Evolutionary conservation across 2,797 vertebrate genomes (phyloP).

Genomic region (Anabacerthia variegaticeps): DNA sequence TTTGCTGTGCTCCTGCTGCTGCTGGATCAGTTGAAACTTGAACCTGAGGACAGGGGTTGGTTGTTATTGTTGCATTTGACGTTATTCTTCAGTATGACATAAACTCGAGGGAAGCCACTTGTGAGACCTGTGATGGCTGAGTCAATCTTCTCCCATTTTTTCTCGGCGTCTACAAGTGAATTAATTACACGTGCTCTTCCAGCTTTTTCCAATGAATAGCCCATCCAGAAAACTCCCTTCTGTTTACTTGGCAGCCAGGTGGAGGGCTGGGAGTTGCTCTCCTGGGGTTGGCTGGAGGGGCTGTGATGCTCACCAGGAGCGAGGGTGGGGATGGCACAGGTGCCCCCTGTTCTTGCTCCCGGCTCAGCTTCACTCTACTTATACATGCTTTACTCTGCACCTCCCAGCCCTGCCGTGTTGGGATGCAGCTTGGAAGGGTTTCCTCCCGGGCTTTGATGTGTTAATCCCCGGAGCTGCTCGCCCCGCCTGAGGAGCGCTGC

Average conservation of each 20-base stretch:
- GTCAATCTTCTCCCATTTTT: neutral
- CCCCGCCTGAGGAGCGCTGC: conserved; percentile 37
- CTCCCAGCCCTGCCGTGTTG: neutral
- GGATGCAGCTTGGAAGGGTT: neutral
- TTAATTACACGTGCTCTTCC: neutral
- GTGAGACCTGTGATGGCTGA: neutral
- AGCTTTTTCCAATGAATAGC: neutral
- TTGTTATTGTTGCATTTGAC: neutral
- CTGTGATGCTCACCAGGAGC: fast-evolving
- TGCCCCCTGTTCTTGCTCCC: neutral
- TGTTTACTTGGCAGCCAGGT: neutral
- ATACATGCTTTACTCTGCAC: no score
- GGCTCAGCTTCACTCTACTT: fast-evolving
- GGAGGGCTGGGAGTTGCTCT: neutral
- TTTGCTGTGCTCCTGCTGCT: neutral
- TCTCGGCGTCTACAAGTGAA: neutral
- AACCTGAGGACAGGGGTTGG: neutral
- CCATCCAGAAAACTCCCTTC: neutral
- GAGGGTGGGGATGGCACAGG: neutral
- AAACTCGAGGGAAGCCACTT: neutral
- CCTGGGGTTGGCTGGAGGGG: neutral
- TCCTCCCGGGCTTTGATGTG: conserved; percentile 61
- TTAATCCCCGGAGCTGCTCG: conserved; percentile 43
- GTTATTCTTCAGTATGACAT: neutral
- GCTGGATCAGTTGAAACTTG: neutral